Percentiles rank a stretch among this genome's conserved stretches.
Conservation (phyloP, 2,113 vertebrate genomes). For the Struthio camelus region DNA sequence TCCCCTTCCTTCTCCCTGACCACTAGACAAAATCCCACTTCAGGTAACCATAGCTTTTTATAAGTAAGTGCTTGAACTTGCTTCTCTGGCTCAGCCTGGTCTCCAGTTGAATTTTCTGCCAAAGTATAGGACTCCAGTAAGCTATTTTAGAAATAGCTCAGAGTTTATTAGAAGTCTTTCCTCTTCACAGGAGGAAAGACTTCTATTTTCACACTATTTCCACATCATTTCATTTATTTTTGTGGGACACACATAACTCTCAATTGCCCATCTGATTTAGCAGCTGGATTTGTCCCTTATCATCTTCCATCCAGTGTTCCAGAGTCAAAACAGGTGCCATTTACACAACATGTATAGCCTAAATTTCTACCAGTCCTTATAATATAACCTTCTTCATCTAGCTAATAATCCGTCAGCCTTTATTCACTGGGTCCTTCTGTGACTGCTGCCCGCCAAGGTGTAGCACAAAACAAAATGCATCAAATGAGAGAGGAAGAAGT, state of each 20-base stretch:
- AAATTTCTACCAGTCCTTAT: slow-evolving; percentile 23
- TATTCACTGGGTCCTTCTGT: slow-evolving; percentile 43
- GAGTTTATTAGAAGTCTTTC: not conserved
- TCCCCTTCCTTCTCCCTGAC: not conserved
- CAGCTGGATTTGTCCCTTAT: not conserved
- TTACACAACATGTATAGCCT: not conserved
- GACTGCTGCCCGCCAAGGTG: not conserved
- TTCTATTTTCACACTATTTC: not conserved
- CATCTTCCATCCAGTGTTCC: not conserved
- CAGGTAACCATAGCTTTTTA: not conserved
- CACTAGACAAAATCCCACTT: not conserved
- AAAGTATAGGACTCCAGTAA: not conserved
- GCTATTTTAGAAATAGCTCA: not conserved
- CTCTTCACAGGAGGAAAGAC: not conserved
- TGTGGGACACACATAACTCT: not conserved
- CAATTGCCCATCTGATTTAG: slow-evolving; percentile 40
- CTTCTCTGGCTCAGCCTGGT: not conserved
- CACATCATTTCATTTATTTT: not conserved
- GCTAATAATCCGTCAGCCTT: not conserved
- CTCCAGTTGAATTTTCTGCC: not conserved
- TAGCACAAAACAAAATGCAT: not conserved
- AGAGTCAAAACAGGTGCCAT: slow-evolving; percentile 51
- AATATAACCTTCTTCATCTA: not conserved
- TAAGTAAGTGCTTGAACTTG: not conserved
- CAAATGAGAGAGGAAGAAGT: slow-evolving; percentile 28